Evolutionary conservation across 2,888 invertebrate species (phyloP).

Genomic region (Agapostemon virescens): DNA sequence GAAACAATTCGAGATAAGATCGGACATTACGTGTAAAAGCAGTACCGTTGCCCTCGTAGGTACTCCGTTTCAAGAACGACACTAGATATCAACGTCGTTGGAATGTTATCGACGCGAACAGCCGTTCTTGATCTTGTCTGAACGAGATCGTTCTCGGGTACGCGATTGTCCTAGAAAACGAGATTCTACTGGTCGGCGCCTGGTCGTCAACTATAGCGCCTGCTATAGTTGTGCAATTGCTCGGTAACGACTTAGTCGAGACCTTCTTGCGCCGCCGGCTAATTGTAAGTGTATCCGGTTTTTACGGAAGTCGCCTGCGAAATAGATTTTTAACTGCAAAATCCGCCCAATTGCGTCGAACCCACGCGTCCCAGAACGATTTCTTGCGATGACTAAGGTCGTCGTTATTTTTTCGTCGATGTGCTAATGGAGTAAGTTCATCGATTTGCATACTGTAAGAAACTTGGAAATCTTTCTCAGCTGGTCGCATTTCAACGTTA

Average conservation of each 20-base stretch:
- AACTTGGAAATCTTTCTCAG: no score
- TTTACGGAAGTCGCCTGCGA: conserved; percentile 36
- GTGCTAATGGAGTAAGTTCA: background rate
- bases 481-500: no score
- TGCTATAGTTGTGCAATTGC: conserved; percentile 56
- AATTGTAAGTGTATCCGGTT: conserved; percentile 33
- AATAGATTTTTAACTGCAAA: conserved; percentile 11
- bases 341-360: background rate
- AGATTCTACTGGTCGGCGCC: conserved; percentile 65
- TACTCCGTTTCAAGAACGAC: conserved; percentile 36
- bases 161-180: conserved; percentile 67
- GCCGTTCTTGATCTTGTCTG: conserved; percentile 68
- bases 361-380: background rate
- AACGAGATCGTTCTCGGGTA: conserved; percentile 49
- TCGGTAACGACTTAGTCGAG: conserved; percentile 50
- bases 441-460: background rate
- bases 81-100: conserved; percentile 52
- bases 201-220: conserved; percentile 17
- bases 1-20: background rate
- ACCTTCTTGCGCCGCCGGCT: conserved; percentile 25
- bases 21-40: background rate
- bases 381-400: background rate
- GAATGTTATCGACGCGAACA: conserved; percentile 62
- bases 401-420: background rate
- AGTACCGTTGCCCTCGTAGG: conserved; percentile 10